phyloP scores from a whole-genome alignment of 2,797 vertebrate genomes.

The Salarias fasciatus region DNA sequence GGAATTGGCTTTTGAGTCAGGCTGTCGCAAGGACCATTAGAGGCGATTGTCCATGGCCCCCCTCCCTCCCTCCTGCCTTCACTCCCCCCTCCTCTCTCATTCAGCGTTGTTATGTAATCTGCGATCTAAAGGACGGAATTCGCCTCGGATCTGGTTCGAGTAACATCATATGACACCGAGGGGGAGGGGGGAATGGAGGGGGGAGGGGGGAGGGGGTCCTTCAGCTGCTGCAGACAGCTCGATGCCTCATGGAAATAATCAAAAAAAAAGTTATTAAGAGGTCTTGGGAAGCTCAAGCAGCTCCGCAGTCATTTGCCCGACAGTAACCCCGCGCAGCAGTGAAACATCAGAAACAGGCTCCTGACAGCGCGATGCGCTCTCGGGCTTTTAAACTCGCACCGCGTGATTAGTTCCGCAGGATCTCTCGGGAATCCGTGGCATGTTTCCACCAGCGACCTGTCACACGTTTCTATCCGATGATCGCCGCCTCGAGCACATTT shows the following conservation, averaged over 20 bases:
- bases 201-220: neutral
- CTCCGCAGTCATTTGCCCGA: conserved; percentile 51
- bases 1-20: neutral
- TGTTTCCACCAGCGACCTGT: neutral
- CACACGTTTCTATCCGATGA: conserved; percentile 9
- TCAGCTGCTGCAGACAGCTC: conserved; percentile 9
- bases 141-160: neutral
- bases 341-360: conserved; percentile 33
- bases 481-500: neutral
- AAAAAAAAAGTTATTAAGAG: conserved; percentile 24
- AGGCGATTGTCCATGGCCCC: neutral
- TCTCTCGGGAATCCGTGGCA: conserved; percentile 20
- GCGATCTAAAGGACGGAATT: conserved; percentile 1
- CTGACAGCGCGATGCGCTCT: conserved; percentile 55
- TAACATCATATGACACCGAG: conserved; percentile 28
- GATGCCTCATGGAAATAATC: conserved; percentile 9
- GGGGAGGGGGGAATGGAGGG: neutral
- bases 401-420: conserved; percentile 5
- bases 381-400: conserved; percentile 3
- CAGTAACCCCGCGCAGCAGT: conserved; percentile 62
- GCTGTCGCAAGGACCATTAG: neutral
- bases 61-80: neutral
- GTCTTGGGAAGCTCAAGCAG: conserved; percentile 25
- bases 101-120: conserved; percentile 13
- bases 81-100: neutral